Base-by-base conservation (phyloP, 2,113 vertebrate species). In the Crotophaga sulcirostris region DNA sequence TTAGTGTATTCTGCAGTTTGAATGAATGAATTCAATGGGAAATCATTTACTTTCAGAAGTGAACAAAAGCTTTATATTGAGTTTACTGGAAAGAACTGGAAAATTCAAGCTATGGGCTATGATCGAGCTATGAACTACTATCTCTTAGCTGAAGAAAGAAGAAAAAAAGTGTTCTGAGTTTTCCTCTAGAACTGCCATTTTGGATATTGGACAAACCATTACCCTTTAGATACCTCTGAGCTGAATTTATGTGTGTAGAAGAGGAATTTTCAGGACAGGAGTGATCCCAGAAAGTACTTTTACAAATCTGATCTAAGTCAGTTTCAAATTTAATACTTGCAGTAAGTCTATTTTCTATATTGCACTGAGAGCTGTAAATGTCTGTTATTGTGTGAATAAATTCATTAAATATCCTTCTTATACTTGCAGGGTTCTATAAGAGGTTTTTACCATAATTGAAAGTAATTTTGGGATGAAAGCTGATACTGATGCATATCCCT, bases 61-160 rank as follows among this genome's bases (percentile, higher is more conserved):
- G 10, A 33, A 18, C 2, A 33, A 64, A 70, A 52, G 5, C 2
- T 68, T 63, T 51, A 38, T 0, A 0, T 3, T 73, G 11, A 60
- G 2, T 70, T 81, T 60, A 42, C 7, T 36, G 16, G 29, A 84
- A 87, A 80, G 42, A 17, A 7, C 25, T 49, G 47, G 47, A 23
- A 23, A 9, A 3, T 38, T 85, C 52, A 64, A 68, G 13, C 8
- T 25, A 18, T 16, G 11, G 29, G 13, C 19, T 77, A 4, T 54
- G 25, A 31, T 69, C 19, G 66, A 31, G 13, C 31, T 73, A 34
- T 60, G 38, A 56, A 42, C 9, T 72, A 21, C 5, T 66, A 62
- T 62, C 6, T 54, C 5, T 13, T 77, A n/a, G 4, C 15, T 79
- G 33, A 11, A 79, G 52, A 90, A 76, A 13, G 26, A 31, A 0